Base-by-base conservation (phyloP, 2,797 vertebrate genomes). In the Ibycter americanus region DNA sequence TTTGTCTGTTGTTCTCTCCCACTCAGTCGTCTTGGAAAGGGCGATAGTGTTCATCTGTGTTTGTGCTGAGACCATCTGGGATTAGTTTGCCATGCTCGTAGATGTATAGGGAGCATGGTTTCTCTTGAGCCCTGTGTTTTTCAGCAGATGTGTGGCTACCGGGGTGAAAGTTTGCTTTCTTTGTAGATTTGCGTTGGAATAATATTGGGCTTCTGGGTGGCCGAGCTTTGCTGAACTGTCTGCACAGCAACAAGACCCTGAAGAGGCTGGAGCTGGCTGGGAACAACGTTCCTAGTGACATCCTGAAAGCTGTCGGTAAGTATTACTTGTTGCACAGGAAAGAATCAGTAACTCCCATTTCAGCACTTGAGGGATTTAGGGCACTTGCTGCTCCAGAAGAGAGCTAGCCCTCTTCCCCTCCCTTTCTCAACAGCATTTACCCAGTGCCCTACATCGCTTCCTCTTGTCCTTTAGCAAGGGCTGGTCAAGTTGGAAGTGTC, bases 141-240 rank as follows among this genome's bases (percentile, higher is more conserved):
- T 55, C 68, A 89, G 74, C 47, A 63, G 65, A 9, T 36, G 5
- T 10, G 25, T 79, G 47, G 36, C 47, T 54, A 2, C 42, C 1
- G 4, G 6, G 59, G 38, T 96, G 40, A 59, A 89, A 76, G 5
- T 72, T 70, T 78, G n/a, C 65, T 90, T 89, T 94, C 89, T 86
- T 26, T 74, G 6, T 96, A 99, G 99, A 99, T 97, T 96, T 99
- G 72, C 98, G 99, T 83, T 99, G 99, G 99, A 99, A 99, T 97
- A 99, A 98, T 89, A 95, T 99, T 4, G 99, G 99, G 26, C 98
- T 99, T 62, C 97, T 99, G 94, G 99, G 99, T 2, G 99, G 99
- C 46, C 98, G 99, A 78, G 98, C 98, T 59, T 91, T 99, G 84
- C 95, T 99, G 82, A 98, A 98, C 93, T 98, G 98, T 76, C 96